These are phyloP conservation scores for Brienomyrus longianalis DNA, from an alignment of 2,113 vertebrate species.

Conservation along the genomic window DNA sequence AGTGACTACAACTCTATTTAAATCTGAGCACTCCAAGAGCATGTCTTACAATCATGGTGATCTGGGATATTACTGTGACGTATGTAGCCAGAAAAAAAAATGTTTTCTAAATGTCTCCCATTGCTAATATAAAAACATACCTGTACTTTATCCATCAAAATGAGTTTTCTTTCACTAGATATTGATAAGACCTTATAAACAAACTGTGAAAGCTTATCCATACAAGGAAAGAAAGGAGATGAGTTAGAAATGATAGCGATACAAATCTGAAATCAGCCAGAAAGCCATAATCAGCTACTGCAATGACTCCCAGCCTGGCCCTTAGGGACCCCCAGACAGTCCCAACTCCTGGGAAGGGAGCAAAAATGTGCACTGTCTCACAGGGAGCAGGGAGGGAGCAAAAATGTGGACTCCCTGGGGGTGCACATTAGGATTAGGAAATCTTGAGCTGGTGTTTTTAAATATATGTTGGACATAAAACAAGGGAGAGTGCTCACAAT, in stretches of 20 bases:
- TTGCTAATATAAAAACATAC: not conserved
- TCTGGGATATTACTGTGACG: not conserved
- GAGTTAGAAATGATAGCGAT: not conserved
- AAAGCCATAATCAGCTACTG: not conserved
- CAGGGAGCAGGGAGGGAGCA: no score
- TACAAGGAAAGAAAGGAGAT: not conserved
- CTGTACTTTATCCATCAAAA: not conserved
- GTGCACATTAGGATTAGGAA: no score
- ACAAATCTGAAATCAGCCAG: not conserved
- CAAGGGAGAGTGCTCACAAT: not conserved
- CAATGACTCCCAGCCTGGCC: not conserved
- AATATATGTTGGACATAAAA: not conserved
- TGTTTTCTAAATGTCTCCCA: not conserved
- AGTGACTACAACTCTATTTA: not conserved
- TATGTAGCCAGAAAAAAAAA: not conserved
- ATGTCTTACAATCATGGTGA: not conserved
- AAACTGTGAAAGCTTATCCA: not conserved
- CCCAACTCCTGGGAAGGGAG: not conserved
- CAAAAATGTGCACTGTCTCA: no score
- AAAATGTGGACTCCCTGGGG: no score
- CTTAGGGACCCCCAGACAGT: not conserved
- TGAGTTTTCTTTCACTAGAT: not conserved
- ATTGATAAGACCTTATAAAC: not conserved
- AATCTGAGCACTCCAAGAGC: not conserved
- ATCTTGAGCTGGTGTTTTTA: not conserved